Conservation (phyloP, 2,888 invertebrate species). For the Sinodicranocentrus sp. region DNA sequence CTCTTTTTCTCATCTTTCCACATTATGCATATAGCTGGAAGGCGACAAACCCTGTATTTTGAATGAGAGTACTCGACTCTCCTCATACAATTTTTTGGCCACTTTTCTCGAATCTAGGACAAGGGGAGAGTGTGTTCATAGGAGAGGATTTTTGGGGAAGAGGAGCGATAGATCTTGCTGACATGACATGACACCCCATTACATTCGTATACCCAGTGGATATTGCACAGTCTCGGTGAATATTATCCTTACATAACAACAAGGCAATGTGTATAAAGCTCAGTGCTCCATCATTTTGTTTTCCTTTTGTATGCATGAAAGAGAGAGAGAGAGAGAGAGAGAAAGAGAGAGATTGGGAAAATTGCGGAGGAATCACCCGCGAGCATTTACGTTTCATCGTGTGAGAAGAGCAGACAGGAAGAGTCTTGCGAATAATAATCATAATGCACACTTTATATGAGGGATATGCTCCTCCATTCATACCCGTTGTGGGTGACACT, state of each 20-base stretch:
- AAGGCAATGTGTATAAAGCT: constrained; percentile 35
- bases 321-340: constrained; percentile 13
- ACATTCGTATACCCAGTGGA: constrained; percentile 57
- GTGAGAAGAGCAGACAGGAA: constrained; percentile 7
- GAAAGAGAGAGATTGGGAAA: too few relatives aligned
- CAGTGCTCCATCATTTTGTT: constrained; percentile 42
- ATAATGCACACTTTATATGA: constrained; percentile 6
- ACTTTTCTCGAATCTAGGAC: constrained; percentile 29
- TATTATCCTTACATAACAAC: constrained; percentile 33
- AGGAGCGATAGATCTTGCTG: constrained; percentile 62
- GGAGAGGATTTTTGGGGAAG: constrained; percentile 8
- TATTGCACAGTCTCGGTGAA: constrained; percentile 45
- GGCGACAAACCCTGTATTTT: neutral
- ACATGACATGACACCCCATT: constrained; percentile 65
- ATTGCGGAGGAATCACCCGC: constrained; percentile 54
- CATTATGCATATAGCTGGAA: neutral
- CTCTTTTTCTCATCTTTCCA: too few relatives aligned
- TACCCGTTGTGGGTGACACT: constrained; percentile 13
- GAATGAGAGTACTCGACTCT: neutral
- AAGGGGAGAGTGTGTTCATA: neutral
- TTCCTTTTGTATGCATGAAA: constrained; percentile 19
- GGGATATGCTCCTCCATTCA: neutral
- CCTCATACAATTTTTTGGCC: constrained; percentile 4
- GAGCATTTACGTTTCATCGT: constrained; percentile 38
- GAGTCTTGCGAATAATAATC: constrained; percentile 42